Evolutionary conservation across 2,113 vertebrate species (phyloP), one percentile per base, ranked within the genome.

Genomic region (Lucifuga dentata): DNA sequence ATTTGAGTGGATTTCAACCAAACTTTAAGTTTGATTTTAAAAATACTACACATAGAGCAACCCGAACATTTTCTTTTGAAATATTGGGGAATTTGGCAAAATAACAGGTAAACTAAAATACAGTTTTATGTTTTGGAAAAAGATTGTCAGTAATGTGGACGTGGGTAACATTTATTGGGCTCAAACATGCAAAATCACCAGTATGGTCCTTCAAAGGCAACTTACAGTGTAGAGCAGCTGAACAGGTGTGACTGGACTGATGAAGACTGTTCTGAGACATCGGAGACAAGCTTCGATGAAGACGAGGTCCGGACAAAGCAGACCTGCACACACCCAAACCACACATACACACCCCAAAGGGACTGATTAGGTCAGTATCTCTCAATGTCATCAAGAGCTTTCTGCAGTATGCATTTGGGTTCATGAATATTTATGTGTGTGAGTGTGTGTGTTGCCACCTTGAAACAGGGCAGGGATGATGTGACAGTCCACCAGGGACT

Each of bases 401-500:
- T 59, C 12, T 73, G 20, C 33, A 16, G 38, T 2, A n/a, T 15
- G 23, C 13, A 13, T 61, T 6, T 24, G 35, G 38, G 49, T 53
- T 36, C 5, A 35, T 24, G 38, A 8, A 3, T 12, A 1, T 52
- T 12, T 16, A 21, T 19, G 17, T 45, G 35, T 29, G 35, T 23
- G 67, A 6, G 21, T 43, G 17, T 38, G 53, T 49, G 1, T 16
- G 11, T 0, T 11, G 73, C 8, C 88, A 99, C 98, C 98, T 97
- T 98, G 98, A 35, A 99, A 81, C 86, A 99, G 94, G 87, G 96
- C 95, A 78, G 97, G 97, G 88, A 99, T 99, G 90, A 98, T 97
- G 91, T 98, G 97, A 88, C 97, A 99, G 93, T 99, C 98, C 88
- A 99, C 93, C 26, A 99, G 92, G 89, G 98, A 99, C 93, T 99